phyloP scores from a whole-genome alignment of 2,888 invertebrate genomes.

The Diarsia rubi region DNA sequence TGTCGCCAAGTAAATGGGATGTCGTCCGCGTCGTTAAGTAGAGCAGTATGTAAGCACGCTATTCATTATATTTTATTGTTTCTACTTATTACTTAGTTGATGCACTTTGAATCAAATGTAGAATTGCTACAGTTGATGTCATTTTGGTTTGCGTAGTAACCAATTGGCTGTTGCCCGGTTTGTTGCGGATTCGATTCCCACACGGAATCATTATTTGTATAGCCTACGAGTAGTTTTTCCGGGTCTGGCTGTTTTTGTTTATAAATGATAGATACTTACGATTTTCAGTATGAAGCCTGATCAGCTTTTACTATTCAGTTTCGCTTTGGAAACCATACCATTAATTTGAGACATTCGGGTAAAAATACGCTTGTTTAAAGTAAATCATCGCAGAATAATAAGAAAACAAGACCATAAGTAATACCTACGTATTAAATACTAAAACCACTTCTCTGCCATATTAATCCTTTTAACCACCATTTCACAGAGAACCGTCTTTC shows the following conservation, averaged over 20 bases:
- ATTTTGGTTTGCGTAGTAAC: background rate
- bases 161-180: background rate
- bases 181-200: background rate
- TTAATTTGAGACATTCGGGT: background rate
- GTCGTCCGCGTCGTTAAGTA: constrained; percentile 20
- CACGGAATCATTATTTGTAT: background rate
- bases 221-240: too few relatives aligned
- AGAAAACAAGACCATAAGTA: background rate
- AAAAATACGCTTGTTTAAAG: background rate
- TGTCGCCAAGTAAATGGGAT: constrained; percentile 36
- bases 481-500: background rate
- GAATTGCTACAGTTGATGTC: background rate
- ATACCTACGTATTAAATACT: background rate
- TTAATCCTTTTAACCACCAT: background rate
- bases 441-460: background rate
- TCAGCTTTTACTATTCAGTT: too few relatives aligned
- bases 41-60: constrained; percentile 17
- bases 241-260: too few relatives aligned
- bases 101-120: constrained; percentile 14
- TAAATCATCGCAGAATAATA: background rate
- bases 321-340: too few relatives aligned
- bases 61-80: constrained; percentile 41
- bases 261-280: too few relatives aligned
- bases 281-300: too few relatives aligned
- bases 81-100: constrained; percentile 15